phyloP scores from a whole-genome alignment of 2,888 invertebrate species.

The Shargacucullia verbasci region DNA sequence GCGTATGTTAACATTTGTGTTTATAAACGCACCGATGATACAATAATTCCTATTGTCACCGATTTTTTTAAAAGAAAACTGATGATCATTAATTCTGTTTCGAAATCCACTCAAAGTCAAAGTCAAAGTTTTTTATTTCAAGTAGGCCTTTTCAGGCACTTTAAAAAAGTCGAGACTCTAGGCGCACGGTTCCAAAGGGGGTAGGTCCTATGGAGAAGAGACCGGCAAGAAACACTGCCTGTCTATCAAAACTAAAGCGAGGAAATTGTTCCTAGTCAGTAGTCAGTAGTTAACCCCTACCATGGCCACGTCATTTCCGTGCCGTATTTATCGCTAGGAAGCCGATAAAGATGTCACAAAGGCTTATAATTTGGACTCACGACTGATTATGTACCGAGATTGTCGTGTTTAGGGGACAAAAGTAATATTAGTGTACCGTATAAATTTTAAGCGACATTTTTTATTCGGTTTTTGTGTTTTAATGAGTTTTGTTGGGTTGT shows the following conservation, averaged over 20 bases:
- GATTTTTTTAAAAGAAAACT: too few relatives aligned
- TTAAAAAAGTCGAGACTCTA: too few relatives aligned
- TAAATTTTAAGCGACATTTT: slow-evolving; percentile 50
- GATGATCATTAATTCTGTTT: too few relatives aligned
- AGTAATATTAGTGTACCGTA: slow-evolving; percentile 52
- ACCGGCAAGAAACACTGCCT: too few relatives aligned
- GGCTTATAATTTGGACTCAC: slow-evolving; percentile 71
- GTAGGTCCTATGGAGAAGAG: too few relatives aligned
- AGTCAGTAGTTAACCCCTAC: slow-evolving; percentile 22
- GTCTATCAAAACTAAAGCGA: neutral
- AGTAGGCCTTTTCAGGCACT: too few relatives aligned
- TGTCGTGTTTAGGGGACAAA: slow-evolving; percentile 65
- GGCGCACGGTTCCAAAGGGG: too few relatives aligned
- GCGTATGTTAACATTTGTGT: too few relatives aligned
- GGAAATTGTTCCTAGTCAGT: slow-evolving; percentile 13
- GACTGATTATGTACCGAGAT: slow-evolving; percentile 69
- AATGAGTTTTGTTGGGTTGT: neutral
- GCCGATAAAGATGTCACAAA: slow-evolving; percentile 84
- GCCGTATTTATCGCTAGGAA: slow-evolving; percentile 55
- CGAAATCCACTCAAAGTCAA: too few relatives aligned
- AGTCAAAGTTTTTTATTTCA: too few relatives aligned
- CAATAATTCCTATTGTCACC: too few relatives aligned
- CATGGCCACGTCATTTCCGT: slow-evolving; percentile 54
- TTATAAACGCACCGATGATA: too few relatives aligned
- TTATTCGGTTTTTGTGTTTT: slow-evolving; percentile 21